These are phyloP conservation scores for Pteropus alecto DNA, from an alignment of 2,113 vertebrate species.

Conservation along the genomic window DNA sequence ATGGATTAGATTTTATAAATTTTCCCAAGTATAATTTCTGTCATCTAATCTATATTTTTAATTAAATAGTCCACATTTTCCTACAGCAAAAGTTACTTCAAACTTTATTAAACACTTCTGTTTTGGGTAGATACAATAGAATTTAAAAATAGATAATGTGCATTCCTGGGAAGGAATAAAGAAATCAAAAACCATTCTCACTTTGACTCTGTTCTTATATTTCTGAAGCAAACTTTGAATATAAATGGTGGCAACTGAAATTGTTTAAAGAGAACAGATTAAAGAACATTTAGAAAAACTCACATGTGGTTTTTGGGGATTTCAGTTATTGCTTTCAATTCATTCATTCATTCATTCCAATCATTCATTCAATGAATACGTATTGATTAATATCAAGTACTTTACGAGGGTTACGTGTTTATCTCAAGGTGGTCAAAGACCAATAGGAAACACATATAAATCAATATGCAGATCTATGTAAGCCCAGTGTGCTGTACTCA, in stretches of 20 bases:
- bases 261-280: not conserved
- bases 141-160: not conserved
- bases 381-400: not conserved
- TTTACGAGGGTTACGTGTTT: not conserved
- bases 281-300: not conserved
- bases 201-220: not conserved
- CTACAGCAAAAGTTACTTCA: not conserved
- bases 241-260: constrained; percentile 30
- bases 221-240: constrained; percentile 9
- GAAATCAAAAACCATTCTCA: not conserved
- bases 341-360: not conserved
- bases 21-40: not conserved
- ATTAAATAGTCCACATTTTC: not conserved
- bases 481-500: not conserved
- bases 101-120: not conserved
- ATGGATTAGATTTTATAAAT: not conserved
- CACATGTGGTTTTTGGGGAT: not conserved
- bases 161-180: constrained; percentile 6
- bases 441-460: not conserved
- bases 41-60: not conserved
- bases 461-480: not conserved
- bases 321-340: not conserved
- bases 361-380: not conserved
- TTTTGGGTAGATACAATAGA: not conserved
- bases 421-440: not conserved